Evolutionary conservation across 1,140 invertebrate species (phyloP), one percentile per base, ranked within the genome.

Genomic region (Carposina sasakii): DNA sequence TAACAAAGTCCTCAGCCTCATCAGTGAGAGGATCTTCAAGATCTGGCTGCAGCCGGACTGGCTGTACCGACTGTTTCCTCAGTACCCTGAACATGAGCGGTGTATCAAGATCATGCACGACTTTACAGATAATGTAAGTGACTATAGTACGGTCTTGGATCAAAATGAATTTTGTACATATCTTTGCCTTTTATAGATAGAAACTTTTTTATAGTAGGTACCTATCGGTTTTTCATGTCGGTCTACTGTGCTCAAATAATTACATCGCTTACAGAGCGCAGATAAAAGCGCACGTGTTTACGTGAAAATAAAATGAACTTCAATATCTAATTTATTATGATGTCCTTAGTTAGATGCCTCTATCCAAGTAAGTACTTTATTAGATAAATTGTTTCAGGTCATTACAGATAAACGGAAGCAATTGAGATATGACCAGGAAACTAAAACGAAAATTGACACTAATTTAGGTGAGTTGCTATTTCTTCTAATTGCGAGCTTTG

Each of bases 1-100:
- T 50, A 70, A 61, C 30, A 28, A 22, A 2, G 26, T 76, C 1
- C 47, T 85, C 10, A 60, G 73, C 31, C 45, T 84, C 21, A 37
- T 73, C 1, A 74, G 68, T 42, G 56, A 71, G 52, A 76, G 83
- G 48, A 82, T 84, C 31, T 84, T 82, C 48, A 76, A 81, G 33
- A 37, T 85, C 23, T 85, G 83, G 83, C 49, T 81, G 15, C 79
- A 82, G 24, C 81, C 83, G 0, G 73, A 82, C 1, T 84, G 77
- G 75, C 10, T 83, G 4, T 85, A 71, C 45, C 70, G 61, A 43
- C 54, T 74, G 0, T 81, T 81, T 17, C 66, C 74, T 0, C 54
- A 67, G 42, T 72, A 61, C 15, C 43, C 48, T 6, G 48, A 57
- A 19, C 68, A 78, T 15, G 24, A 75, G 19, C 46, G 54, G 12